Evolutionary conservation across 2,797 vertebrate species (phyloP), one percentile per base, ranked within the genome.

Genomic region (Salmo trutta): DNA sequence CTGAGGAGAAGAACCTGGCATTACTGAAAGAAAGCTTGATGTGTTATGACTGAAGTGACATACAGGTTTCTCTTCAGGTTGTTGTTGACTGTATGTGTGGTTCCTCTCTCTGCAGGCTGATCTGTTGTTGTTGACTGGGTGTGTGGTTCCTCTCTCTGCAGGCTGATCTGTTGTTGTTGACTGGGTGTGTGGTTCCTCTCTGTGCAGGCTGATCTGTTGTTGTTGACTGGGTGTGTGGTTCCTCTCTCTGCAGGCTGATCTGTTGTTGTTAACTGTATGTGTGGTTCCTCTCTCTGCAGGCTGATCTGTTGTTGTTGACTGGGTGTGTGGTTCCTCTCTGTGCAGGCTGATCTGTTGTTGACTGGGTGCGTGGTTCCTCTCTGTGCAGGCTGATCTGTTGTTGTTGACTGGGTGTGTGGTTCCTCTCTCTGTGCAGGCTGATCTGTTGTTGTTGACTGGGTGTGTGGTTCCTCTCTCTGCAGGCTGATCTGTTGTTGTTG

Each of bases 221-320:
- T 83, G 74, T 79, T 75, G 41, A 66, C 47, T 67, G 27, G 65
- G 27, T 16, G 12, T 29, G 65, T 71, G 21, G 77, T 31, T 15
- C n/a, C 80, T 74, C 10, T 81, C 41, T 54, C 77, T 27, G 53
- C 73, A 47, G 0, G 36, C 36, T 36, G 6, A 36, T 36, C 36
- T n/a, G n/a, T 24, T 56, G 19, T 54, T 54, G 53, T 54, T 31
- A 3, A 3, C 29, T 29, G 29, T 2, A 3, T 29, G 29, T 3
- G 2, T 29, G 29, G 29, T 29, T 29, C 29, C 29, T 29, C 29
- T 29, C 29, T 29, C 29, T 29, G 29, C 29, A 29, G 29, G 29
- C 29, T 29, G 29, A 31, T 31, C 29, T 31, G 29, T 31, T 31
- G 3, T 31, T 31, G 29, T 31, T 31, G 29, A 4, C 29, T 31